Conservation (phyloP, 2,113 vertebrate genomes). For the Triplophysa dalaica region DNA sequence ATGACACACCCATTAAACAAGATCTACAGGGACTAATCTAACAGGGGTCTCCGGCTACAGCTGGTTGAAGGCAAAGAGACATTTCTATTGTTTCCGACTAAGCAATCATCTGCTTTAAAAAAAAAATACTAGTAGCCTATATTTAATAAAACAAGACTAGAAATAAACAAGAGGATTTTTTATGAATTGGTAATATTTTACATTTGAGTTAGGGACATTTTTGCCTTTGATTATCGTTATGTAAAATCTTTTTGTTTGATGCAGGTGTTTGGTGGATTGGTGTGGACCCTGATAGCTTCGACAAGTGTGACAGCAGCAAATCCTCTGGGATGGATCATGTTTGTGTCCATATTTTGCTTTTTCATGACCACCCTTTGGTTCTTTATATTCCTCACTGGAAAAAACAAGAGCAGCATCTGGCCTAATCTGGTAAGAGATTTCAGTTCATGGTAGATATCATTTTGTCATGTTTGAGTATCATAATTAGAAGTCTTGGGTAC, state of each 20-base stretch:
- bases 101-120: no score
- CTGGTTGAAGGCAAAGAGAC: neutral
- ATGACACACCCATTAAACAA: neutral
- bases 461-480: no score
- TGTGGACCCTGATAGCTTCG: slow-evolving; percentile 81
- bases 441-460: no score
- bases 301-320: slow-evolving; percentile 24
- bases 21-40: neutral
- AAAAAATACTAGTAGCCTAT: no score
- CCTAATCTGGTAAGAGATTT: slow-evolving; percentile 70
- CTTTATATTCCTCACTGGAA: slow-evolving; percentile 71
- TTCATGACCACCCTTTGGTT: slow-evolving; percentile 72
- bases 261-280: slow-evolving; percentile 81
- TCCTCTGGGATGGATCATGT: slow-evolving; percentile 83
- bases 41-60: neutral
- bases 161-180: no score
- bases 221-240: neutral
- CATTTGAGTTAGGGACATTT: no score
- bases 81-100: neutral
- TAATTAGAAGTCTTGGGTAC: no score
- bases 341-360: slow-evolving; percentile 82
- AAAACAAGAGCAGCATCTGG: slow-evolving; percentile 75
- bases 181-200: no score
- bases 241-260: neutral
- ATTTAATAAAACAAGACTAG: no score